Conservation (phyloP, 2,113 vertebrate genomes). For the Sinocyclocheilus rhinocerous region DNA sequence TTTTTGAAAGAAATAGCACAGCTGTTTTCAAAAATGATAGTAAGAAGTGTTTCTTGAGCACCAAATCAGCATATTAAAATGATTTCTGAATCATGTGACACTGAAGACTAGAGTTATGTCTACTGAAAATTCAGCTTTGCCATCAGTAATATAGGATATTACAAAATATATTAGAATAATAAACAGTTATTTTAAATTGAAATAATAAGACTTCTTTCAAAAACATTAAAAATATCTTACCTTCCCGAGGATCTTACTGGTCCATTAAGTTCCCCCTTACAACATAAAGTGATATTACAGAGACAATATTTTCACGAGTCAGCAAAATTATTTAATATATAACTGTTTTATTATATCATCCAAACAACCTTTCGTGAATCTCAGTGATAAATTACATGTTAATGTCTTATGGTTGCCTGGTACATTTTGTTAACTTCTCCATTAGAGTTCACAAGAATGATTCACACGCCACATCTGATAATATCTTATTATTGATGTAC, state of each 20-base stretch:
- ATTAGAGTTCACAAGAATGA: constrained; percentile 35
- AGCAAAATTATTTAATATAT: constrained; percentile 18
- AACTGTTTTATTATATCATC: constrained; percentile 33
- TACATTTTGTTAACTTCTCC: constrained; percentile 24
- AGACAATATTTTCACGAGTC: background rate
- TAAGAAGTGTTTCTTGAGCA: background rate
- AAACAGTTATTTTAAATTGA: background rate
- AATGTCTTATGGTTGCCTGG: constrained; percentile 23
- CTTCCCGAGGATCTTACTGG: background rate
- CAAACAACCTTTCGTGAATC: constrained; percentile 36
- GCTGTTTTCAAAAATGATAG: too few relatives aligned
- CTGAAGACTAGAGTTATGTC: background rate
- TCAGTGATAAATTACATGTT: constrained; percentile 33
- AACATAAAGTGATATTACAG: background rate
- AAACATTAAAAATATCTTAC: background rate
- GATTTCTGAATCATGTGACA: background rate
- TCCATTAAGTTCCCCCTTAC: background rate
- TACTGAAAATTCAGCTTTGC: background rate
- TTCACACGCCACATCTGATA: constrained; percentile 12
- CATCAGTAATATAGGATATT: background rate
- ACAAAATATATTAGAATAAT: background rate
- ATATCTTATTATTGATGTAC: constrained; percentile 52
- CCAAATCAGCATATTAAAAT: background rate
- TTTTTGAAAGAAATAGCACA: background rate
- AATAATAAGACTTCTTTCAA: background rate